Conservation (phyloP, 2,113 vertebrate genomes). For the Chaenocephalus aceratus region DNA sequence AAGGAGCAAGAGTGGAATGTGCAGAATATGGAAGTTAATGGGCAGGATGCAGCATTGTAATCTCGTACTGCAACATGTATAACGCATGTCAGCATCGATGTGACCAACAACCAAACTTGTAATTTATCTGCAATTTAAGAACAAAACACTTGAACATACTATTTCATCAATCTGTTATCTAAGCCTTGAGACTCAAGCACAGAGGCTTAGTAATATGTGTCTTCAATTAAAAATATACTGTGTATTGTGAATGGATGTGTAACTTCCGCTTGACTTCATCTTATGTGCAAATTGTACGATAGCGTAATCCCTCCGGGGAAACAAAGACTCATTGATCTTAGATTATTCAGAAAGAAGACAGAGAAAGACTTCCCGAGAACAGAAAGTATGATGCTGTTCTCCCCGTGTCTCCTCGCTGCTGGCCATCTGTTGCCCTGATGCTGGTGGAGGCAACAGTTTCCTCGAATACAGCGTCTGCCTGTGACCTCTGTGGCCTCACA, state of each 20-base stretch:
- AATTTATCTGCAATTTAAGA: background rate
- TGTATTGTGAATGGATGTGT: too few species aligned
- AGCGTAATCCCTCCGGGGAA: background rate
- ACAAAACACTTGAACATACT: background rate
- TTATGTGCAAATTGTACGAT: too few species aligned
- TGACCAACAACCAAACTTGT: background rate
- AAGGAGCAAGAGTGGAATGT: background rate
- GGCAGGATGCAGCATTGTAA: background rate
- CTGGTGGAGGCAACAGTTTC: constrained; percentile 71
- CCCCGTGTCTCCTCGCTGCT: constrained; percentile 47
- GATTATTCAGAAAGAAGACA: constrained; percentile 8
- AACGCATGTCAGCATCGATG: constrained; percentile 1
- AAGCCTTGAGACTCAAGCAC: constrained; percentile 3
- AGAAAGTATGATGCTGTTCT: constrained; percentile 55
- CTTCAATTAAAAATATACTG: background rate
- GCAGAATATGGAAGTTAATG: background rate
- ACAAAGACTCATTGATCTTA: constrained; percentile 27
- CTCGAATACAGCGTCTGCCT: constrained; percentile 50
- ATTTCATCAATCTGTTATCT: background rate
- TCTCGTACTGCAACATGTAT: background rate
- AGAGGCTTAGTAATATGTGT: background rate
- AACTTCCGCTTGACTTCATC: too few species aligned
- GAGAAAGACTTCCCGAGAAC: constrained; percentile 38
- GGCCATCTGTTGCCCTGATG: constrained; percentile 72
- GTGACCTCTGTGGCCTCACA: constrained; percentile 66